Conservation (phyloP, 2,113 vertebrate genomes). For the Nothobranchius kuhntae region DNA sequence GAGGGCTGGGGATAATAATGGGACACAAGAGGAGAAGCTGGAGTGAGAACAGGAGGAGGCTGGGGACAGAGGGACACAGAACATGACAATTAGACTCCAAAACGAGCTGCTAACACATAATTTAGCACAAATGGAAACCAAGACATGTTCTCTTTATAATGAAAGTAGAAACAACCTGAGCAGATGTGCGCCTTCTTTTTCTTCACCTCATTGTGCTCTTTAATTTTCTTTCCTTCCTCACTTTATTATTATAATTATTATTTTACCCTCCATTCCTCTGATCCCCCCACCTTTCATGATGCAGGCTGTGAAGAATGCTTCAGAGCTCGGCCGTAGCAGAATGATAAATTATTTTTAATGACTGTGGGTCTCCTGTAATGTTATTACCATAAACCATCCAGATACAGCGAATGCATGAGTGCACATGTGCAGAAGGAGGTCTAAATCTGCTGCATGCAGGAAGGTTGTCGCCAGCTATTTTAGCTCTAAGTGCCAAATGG, state of each 20-base stretch:
- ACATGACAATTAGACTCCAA: too few species aligned
- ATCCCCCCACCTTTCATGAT: conserved; percentile 16
- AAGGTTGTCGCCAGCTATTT: conserved; percentile 35
- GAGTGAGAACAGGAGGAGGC: too few species aligned
- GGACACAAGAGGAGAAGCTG: too few species aligned
- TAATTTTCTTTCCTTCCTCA: conserved; percentile 13
- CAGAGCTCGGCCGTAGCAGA: conserved; percentile 45
- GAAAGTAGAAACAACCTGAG: conserved; percentile 30
- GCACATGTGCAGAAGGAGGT: conserved; percentile 61
- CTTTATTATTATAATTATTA: conserved; percentile 10
- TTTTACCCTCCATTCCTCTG: neutral
- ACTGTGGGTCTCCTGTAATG: conserved; percentile 34
- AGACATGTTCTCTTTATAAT: conserved; percentile 20
- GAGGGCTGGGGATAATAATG: too few species aligned
- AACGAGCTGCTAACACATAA: conserved; percentile 4
- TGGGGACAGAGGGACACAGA: too few species aligned
- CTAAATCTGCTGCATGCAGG: conserved; percentile 33
- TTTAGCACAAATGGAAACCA: conserved; percentile 25
- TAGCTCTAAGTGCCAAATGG: conserved; percentile 59
- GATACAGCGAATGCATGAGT: conserved; percentile 53
- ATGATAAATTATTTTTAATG: conserved; percentile 68
- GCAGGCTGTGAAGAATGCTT: conserved; percentile 55
- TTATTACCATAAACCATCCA: conserved; percentile 67
- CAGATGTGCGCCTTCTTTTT: neutral
- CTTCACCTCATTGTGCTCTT: conserved; percentile 6